Evolutionary conservation across 1,140 invertebrate genomes (phyloP), one percentile per base, ranked within the genome.

Genomic region (Aricia agestis): DNA sequence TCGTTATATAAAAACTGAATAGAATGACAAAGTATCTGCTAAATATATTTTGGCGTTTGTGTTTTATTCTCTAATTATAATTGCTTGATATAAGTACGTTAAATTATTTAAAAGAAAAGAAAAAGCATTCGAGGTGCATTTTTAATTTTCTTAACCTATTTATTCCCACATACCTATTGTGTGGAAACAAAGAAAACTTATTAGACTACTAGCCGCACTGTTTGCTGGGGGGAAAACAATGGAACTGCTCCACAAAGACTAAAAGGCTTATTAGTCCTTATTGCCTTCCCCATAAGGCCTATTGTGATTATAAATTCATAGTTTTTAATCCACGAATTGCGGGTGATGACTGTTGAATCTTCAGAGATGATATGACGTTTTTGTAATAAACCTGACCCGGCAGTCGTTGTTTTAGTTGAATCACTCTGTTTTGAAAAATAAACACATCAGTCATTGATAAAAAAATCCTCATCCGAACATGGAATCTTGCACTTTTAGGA

Each of bases 191-290:
- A 70, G 67, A 74, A 74, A 74, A 71, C 72, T 74, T 74, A 74
- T 74, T 74, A 74, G 70, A 71, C 70, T 66, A 72, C 72, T 67
- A 74, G 72, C 61, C 63, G 69, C 68, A 74, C 61, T 68, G 67
- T 71, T 74, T 74, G 67, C 70, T 67, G 59, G 72, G 69, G 72
- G 67, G 45, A 71, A 66, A 74, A 74, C 72, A 74, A 74, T 74
- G 69, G 69, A 67, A 52, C 70, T 71, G 70, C 70, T 70, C 65
- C 32, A 69, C 69, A 74, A 74, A 74, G 69, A 70, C 68, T 52
- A 68, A 68, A 67, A 70, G 72, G 69, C 72, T 74, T 74, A 74
- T 74, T 74, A 74, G 72, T 67, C 72, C 70, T 68, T 68, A 45
- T 57, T 57, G 67, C 45, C 67, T 68, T 25, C 18, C 67, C 67